phyloP scores from a whole-genome alignment of 2,797 vertebrate species.

The Nannoperca australis region DNA sequence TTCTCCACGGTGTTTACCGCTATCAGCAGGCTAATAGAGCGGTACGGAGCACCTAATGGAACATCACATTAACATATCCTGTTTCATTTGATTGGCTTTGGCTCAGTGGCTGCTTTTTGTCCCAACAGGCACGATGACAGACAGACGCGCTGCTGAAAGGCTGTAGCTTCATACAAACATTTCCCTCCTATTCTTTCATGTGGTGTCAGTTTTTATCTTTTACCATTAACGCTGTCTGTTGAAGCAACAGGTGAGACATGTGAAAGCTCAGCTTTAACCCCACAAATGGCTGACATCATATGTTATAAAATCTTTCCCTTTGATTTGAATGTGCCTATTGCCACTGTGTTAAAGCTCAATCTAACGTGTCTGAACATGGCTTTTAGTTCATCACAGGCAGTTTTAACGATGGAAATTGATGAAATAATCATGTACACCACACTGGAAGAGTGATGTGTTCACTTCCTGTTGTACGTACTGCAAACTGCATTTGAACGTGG shows the following conservation, averaged over 20 bases:
- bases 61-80: constrained; percentile 47
- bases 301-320: background rate
- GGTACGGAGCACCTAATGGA: constrained; percentile 21
- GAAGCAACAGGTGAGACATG: background rate
- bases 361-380: background rate
- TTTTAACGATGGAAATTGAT: background rate
- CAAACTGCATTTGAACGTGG: background rate
- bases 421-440: background rate
- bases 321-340: background rate
- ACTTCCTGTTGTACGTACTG: background rate
- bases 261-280: background rate
- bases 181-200: constrained; percentile 1
- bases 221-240: background rate
- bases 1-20: constrained; percentile 15
- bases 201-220: constrained; percentile 29
- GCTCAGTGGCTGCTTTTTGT: constrained; percentile 36
- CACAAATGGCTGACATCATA: background rate
- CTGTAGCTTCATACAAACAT: constrained; percentile 15
- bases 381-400: background rate
- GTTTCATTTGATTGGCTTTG: constrained; percentile 44
- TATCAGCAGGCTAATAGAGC: constrained; percentile 44
- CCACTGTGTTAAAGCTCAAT: background rate
- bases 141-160: constrained; percentile 9
- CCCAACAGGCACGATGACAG: constrained; percentile 30
- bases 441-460: background rate